Evolutionary conservation across 2,113 vertebrate species (phyloP), one percentile per base, ranked within the genome.

Genomic region (Eudyptes chrysolophus): DNA sequence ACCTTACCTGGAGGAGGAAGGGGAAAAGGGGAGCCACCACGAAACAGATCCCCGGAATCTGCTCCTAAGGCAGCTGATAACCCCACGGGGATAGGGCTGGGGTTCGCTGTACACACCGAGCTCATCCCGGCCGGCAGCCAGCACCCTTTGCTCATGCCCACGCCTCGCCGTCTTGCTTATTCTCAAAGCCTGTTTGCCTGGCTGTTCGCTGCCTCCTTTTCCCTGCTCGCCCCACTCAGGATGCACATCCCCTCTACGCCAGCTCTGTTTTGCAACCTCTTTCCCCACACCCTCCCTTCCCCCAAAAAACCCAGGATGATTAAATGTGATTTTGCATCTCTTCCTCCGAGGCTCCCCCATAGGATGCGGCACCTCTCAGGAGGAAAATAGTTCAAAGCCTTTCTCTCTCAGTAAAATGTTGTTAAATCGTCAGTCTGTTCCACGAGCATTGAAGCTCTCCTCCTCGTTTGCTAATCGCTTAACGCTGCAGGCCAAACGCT

Each of bases 271-370:
- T 52, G 36, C 65, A 72, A 49, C 13, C 16, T 84, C 46, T 30
- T 65, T 60, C 27, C 24, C 24, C 29, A 18, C 48, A n/a, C 32
- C 21, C 14, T 71, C n/a, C 71, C 25, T 70, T 49, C 30, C 32
- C 19, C 17, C 3, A 6, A 26, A 58, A 34, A 13, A 0, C 5
- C 20, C 27, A 62, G 1, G 3, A 44, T 26, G 42, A 68, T 51
- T 57, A 62, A 85, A 89, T 26, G 38, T 32, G 40, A 64, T 64
- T 62, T 80, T 75, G 48, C 18, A 38, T 55, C 69, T 68, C n/a
- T 38, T 55, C 40, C 38, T 55, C 54, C 0, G 0, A 85, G n/a
- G 55, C 11, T 65, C 20, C n/a, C 48, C 52, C 54, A 14, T 20
- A 62, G 68, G 27, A 80, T 22, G 36, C 1, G 2, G 42, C 40